These are phyloP conservation scores for Steromphala cineraria DNA, from an alignment of 2,888 invertebrate genomes.

Conservation along the genomic window DNA sequence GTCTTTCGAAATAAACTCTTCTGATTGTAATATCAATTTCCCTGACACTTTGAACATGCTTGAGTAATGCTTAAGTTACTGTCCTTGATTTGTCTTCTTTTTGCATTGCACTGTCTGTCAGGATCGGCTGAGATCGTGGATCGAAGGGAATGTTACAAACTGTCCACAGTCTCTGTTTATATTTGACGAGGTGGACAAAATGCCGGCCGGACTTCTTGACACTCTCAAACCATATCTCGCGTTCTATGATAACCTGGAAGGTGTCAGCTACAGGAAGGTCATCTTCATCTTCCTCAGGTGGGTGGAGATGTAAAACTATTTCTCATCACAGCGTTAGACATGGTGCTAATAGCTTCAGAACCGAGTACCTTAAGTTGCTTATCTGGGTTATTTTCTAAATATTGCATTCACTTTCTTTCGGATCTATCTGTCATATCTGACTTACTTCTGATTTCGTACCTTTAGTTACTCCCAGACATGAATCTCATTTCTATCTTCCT, in stretches of 20 bases:
- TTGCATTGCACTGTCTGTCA: slow-evolving; percentile 41
- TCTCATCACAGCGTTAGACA: too few relatives aligned
- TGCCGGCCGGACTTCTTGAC: slow-evolving; percentile 88
- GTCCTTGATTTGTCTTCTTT: neutral
- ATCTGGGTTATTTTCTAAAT: too few relatives aligned
- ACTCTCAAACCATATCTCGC: slow-evolving; percentile 91
- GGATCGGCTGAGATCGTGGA: slow-evolving; percentile 76
- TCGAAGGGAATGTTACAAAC: slow-evolving; percentile 79
- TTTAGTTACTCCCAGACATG: too few relatives aligned
- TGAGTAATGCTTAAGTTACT: neutral
- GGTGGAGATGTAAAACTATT: too few relatives aligned
- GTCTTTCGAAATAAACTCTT: too few relatives aligned
- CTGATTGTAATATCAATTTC: too few relatives aligned
- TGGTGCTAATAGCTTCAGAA: too few relatives aligned
- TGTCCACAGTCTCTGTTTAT: slow-evolving; percentile 91
- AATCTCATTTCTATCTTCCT: too few relatives aligned
- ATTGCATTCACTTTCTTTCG: too few relatives aligned
- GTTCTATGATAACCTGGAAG: slow-evolving; percentile 83
- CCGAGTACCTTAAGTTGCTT: too few relatives aligned
- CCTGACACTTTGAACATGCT: neutral
- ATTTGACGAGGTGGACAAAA: slow-evolving; percentile 97
- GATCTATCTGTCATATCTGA: too few relatives aligned
- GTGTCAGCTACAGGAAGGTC: slow-evolving; percentile 84
- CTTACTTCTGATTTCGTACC: too few relatives aligned
- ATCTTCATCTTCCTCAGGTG: slow-evolving; percentile 90